Conservation (phyloP, 2,888 invertebrate genomes). For the Therioaphis trifolii region DNA sequence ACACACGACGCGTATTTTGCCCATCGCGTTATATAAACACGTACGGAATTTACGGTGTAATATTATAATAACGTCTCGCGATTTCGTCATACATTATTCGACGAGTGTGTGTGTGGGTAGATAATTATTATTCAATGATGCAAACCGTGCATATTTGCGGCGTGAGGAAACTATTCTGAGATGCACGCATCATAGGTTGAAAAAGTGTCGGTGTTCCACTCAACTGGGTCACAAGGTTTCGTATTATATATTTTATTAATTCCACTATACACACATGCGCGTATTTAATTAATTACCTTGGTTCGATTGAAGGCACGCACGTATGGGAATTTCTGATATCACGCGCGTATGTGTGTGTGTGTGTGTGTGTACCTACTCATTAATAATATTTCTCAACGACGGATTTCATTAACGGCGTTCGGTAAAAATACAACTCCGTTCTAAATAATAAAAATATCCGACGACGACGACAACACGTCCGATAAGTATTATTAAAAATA, state of each 20-base stretch:
- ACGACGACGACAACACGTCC: not conserved
- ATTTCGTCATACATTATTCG: not conserved
- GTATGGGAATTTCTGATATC: not conserved
- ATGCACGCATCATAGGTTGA: conserved; percentile 21
- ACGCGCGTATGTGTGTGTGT: no score
- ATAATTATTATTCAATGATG: conserved; percentile 16
- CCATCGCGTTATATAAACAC: not conserved
- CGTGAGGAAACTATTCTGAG: conserved; percentile 2
- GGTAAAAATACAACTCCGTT: not conserved
- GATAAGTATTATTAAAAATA: not conserved
- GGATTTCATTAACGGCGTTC: conserved; percentile 7
- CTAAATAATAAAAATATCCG: not conserved
- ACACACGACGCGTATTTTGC: no score
- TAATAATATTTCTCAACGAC: not conserved
- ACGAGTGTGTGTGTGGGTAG: not conserved
- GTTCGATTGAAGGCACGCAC: conserved; percentile 18
- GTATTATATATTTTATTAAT: not conserved
- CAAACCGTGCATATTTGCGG: not conserved
- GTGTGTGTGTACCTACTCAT: no score
- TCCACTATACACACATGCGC: not conserved
- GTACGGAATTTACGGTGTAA: not conserved
- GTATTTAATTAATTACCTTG: conserved; percentile 18
- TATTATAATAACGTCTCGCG: no score
- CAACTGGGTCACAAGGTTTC: conserved; percentile 7
- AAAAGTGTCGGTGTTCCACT: conserved; percentile 30